Conservation (phyloP, 1,140 invertebrate genomes). For the Platyscapa corneri region DNA sequence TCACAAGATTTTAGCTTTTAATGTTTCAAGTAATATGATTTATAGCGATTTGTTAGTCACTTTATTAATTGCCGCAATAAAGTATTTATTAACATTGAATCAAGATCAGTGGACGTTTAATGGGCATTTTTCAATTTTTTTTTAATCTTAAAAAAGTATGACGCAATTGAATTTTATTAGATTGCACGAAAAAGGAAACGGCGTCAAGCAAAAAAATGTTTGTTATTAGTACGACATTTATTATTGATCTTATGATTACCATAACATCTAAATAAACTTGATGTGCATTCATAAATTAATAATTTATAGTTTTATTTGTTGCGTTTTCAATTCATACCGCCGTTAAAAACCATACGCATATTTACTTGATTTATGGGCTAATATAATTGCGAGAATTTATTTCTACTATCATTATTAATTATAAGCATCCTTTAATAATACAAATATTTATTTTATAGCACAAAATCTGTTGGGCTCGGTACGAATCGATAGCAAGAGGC, state of each 20-base stretch:
- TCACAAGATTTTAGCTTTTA: slow-evolving; percentile 27
- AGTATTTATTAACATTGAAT: slow-evolving; percentile 41
- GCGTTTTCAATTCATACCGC: neutral
- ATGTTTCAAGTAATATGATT: slow-evolving; percentile 33
- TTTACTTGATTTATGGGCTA: slow-evolving; percentile 33
- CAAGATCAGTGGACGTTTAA: slow-evolving; percentile 30
- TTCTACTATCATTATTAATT: neutral
- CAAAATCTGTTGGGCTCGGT: too few relatives aligned
- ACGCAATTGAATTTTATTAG: slow-evolving; percentile 33
- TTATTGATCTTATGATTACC: slow-evolving; percentile 43
- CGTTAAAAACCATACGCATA: neutral
- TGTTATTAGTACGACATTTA: slow-evolving; percentile 32
- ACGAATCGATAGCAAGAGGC: neutral
- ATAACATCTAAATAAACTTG: neutral
- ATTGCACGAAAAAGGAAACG: slow-evolving; percentile 34
- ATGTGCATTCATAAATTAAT: slow-evolving; percentile 35
- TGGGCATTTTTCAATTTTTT: slow-evolving; percentile 5
- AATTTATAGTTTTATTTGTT: slow-evolving; percentile 25
- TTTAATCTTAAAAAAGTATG: slow-evolving; percentile 18
- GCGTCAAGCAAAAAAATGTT: neutral
- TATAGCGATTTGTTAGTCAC: slow-evolving; percentile 38
- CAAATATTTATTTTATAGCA: neutral
- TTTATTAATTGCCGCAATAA: slow-evolving; percentile 40
- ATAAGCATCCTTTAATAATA: slow-evolving; percentile 3
- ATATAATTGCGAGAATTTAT: slow-evolving; percentile 18